Percentiles rank a stretch among this genome's conserved stretches.
Conservation (phyloP, 2,888 invertebrate genomes). For the Bibio marci region DNA sequence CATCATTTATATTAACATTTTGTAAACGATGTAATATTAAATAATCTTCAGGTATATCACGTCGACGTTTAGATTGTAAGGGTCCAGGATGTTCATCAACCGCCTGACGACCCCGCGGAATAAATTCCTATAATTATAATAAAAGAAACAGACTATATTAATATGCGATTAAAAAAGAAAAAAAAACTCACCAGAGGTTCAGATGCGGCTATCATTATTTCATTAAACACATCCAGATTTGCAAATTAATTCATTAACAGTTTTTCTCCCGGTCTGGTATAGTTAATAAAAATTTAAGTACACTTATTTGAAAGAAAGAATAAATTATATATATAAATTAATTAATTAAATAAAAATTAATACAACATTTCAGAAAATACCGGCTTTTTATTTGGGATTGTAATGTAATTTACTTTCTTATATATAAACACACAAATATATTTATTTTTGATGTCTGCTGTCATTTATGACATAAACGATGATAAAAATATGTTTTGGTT, state of each 20-base stretch:
- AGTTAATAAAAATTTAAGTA: too few relatives aligned
- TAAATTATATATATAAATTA: too few relatives aligned
- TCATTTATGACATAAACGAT: too few relatives aligned
- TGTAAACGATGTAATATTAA: conserved; percentile 53
- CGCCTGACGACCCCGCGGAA: conserved; percentile 74
- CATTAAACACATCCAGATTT: conserved; percentile 80
- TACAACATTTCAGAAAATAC: too few relatives aligned
- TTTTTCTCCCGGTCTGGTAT: too few relatives aligned
- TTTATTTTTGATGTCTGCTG: too few relatives aligned
- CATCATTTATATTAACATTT: conserved; percentile 56
- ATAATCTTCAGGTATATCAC: conserved; percentile 37
- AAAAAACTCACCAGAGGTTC: conserved; percentile 55
- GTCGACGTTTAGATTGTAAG: conserved; percentile 32
- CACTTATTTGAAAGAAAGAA: too few relatives aligned
- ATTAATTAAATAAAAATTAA: too few relatives aligned
- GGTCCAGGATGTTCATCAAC: conserved; percentile 59
- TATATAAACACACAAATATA: too few relatives aligned
- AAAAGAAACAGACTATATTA: not conserved
- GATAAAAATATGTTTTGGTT: too few relatives aligned
- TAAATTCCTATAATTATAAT: conserved; percentile 47
- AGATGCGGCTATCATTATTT: conserved; percentile 77
- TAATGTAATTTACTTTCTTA: too few relatives aligned
- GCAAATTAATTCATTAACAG: conserved; percentile 23
- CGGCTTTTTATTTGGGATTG: too few relatives aligned
- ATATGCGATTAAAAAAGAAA: not conserved